phyloP scores from a whole-genome alignment of 2,888 invertebrate species.

The Philaethria dido region DNA sequence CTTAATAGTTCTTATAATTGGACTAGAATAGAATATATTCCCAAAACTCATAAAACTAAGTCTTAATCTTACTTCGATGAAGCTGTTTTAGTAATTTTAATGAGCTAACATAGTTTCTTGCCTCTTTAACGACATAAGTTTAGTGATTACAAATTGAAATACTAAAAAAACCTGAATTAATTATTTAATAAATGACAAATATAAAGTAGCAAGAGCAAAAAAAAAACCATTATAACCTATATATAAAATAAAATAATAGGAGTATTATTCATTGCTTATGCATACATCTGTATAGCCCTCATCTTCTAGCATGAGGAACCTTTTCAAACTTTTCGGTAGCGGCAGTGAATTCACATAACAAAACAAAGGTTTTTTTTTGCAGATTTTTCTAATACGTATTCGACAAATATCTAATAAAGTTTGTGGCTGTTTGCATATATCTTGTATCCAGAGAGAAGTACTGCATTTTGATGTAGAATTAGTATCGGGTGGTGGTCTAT shows the following conservation, averaged over 20 bases:
- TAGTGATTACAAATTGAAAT: no score
- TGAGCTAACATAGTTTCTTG: no score
- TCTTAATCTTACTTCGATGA: no score
- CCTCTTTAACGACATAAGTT: no score
- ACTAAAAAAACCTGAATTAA: no score
- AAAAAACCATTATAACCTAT: no score
- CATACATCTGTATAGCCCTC: slow-evolving; percentile 48
- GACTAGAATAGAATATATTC: no score
- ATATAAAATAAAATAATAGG: background rate
- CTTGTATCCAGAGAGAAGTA: slow-evolving; percentile 68
- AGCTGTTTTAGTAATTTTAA: no score
- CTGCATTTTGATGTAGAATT: slow-evolving; percentile 52
- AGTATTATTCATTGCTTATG: slow-evolving; percentile 4
- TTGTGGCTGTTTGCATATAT: slow-evolving; percentile 75
- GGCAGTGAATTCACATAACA: slow-evolving; percentile 70
- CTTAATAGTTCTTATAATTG: no score
- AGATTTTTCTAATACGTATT: slow-evolving; percentile 74
- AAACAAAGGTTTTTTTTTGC: slow-evolving; percentile 64
- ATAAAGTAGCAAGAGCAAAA: no score
- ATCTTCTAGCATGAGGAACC: slow-evolving; percentile 84
- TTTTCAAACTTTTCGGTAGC: slow-evolving; percentile 82
- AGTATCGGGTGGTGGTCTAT: slow-evolving; percentile 45
- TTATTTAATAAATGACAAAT: no score
- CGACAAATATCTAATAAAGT: slow-evolving; percentile 83
- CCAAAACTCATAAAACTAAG: no score